Percentiles rank a stretch among this genome's conserved stretches.
These are phyloP conservation scores for Butastur rufipennis DNA, from an alignment of 2,113 vertebrate genomes.

Conservation along the genomic window DNA sequence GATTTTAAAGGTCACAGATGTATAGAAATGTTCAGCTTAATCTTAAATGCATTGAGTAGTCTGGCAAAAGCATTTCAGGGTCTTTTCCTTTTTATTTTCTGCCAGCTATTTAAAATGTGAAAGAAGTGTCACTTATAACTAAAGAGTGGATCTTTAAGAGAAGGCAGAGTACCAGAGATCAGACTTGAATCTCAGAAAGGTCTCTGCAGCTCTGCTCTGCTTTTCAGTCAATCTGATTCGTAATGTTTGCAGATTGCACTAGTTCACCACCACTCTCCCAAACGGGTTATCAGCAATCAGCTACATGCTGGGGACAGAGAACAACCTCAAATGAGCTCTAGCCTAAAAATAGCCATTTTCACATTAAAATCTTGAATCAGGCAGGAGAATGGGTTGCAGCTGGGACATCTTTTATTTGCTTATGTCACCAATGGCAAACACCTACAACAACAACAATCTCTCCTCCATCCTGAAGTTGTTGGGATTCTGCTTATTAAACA, in stretches of 20 bases:
- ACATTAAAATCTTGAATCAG: conserved; percentile 68
- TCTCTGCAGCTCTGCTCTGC: conserved; percentile 37
- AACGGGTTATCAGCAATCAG: conserved; percentile 70
- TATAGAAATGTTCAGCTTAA: conserved; percentile 60
- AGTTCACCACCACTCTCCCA: conserved; percentile 32
- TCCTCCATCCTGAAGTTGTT: background rate
- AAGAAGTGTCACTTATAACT: conserved; percentile 39
- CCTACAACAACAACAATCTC: background rate
- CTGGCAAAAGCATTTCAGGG: conserved; percentile 31
- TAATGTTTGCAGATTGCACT: conserved; percentile 69
- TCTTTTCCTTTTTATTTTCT: conserved; percentile 36
- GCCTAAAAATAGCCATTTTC: conserved; percentile 77
- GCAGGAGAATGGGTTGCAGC: conserved; percentile 7
- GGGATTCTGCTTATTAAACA: background rate
- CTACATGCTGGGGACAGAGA: conserved; percentile 60
- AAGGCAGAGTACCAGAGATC: conserved; percentile 2
- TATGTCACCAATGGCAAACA: conserved; percentile 37
- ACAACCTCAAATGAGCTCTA: conserved; percentile 53
- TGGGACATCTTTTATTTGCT: conserved; percentile 61
- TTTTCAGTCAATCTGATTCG: conserved; percentile 60
- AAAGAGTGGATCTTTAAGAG: conserved; percentile 30
- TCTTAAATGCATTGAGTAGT: conserved; percentile 58
- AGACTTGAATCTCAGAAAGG: background rate
- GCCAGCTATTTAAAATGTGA: conserved; percentile 54
- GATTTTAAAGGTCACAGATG: conserved; percentile 64